Evolutionary conservation across 2,113 vertebrate species (phyloP).

Genomic region (Microtus pennsylvanicus): DNA sequence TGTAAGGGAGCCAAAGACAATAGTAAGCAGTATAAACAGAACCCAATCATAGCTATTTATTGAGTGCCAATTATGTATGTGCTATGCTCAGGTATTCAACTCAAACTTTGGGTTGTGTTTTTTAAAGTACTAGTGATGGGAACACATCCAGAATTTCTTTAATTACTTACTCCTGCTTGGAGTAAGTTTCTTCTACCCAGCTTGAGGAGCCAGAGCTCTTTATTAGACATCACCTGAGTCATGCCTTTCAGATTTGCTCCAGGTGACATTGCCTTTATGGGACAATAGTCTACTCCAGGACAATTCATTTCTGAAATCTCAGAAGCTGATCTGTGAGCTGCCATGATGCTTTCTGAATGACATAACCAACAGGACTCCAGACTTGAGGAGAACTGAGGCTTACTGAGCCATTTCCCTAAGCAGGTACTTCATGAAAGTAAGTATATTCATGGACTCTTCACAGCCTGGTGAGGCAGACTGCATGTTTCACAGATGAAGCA

Average conservation of each 20-base stretch:
- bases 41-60: background rate
- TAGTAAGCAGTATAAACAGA: background rate
- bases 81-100: background rate
- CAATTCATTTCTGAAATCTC: background rate
- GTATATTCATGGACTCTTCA: background rate
- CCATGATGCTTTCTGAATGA: background rate
- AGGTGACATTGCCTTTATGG: background rate
- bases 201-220: background rate
- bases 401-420: background rate
- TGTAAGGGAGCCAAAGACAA: background rate
- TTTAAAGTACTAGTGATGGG: background rate
- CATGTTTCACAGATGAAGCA: conserved; percentile 13
- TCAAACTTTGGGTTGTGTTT: background rate
- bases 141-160: conserved; percentile 7
- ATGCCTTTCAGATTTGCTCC: background rate
- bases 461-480: background rate
- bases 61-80: background rate
- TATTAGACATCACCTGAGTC: background rate
- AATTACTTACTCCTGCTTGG: background rate
- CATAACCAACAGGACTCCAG: background rate
- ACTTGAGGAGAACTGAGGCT: background rate
- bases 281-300: background rate
- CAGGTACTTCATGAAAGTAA: background rate
- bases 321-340: background rate
- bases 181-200: background rate